phyloP scores from a whole-genome alignment of 2,113 vertebrate genomes.

The Bungarus multicinctus region DNA sequence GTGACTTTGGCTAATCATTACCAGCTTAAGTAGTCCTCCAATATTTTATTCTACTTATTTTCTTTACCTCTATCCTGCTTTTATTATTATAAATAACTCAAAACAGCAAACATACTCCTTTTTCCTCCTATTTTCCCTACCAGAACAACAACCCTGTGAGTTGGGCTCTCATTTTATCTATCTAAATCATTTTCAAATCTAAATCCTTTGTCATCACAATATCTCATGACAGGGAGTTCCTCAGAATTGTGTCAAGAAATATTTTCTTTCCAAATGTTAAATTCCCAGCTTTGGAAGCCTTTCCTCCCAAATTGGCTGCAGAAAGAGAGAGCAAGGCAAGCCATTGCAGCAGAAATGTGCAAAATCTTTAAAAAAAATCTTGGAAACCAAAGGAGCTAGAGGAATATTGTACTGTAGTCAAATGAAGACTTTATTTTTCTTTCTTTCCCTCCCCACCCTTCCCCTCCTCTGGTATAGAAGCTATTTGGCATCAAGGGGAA shows the following conservation, averaged over 20 bases:
- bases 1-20: background rate
- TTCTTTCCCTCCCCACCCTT: background rate
- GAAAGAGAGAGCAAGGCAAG: background rate
- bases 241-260: background rate
- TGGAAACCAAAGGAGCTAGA: background rate
- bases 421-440: background rate
- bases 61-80: background rate
- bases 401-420: conserved; percentile 43
- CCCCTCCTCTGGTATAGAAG: conserved; percentile 32
- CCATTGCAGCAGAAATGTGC: conserved; percentile 2
- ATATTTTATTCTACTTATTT: background rate
- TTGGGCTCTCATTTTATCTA: background rate
- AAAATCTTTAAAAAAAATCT: conserved; percentile 19
- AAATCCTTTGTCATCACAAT: background rate
- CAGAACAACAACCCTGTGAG: background rate
- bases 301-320: background rate
- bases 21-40: background rate
- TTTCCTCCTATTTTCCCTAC: background rate
- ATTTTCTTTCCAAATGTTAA: background rate
- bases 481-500: conserved; percentile 32
- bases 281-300: too few relatives aligned
- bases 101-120: background rate
- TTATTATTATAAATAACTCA: background rate
- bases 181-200: background rate
- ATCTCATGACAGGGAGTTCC: background rate